Evolutionary conservation across 1,140 invertebrate species (phyloP).

Genomic region (Ephestia elutella): DNA sequence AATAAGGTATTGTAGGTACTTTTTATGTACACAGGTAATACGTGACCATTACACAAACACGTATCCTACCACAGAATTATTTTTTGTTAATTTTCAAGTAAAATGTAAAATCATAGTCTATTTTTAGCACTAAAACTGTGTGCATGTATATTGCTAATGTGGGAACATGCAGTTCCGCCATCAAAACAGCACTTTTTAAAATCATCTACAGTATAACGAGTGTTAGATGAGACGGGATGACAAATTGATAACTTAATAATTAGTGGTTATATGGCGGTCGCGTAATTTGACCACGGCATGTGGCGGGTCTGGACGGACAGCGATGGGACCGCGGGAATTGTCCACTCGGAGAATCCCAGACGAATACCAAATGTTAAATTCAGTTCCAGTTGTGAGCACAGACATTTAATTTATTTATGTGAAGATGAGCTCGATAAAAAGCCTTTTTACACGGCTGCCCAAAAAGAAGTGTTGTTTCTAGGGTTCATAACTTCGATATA

Average conservation of each 20-base stretch:
- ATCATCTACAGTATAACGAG: neutral
- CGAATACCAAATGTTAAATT: constrained; percentile 31
- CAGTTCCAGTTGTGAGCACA: constrained; percentile 25
- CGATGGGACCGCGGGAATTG: constrained; percentile 27
- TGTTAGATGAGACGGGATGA: constrained; percentile 35
- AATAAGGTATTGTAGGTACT: too few relatives aligned
- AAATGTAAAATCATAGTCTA: too few relatives aligned
- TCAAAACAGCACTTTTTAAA: neutral
- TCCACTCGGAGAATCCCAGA: constrained; percentile 27
- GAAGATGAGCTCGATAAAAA: neutral
- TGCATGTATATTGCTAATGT: constrained; percentile 4
- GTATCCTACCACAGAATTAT: too few relatives aligned
- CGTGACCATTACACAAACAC: too few relatives aligned
- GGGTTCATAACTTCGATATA: too few relatives aligned
- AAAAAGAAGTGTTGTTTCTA: neutral
- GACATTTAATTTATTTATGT: constrained; percentile 14
- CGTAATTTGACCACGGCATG: constrained; percentile 41
- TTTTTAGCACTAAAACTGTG: too few relatives aligned
- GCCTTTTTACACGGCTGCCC: neutral
- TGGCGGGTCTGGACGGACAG: constrained; percentile 17
- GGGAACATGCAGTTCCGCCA: neutral
- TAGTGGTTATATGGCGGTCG: constrained; percentile 39
- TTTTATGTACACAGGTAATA: too few relatives aligned
- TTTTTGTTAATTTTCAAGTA: too few relatives aligned
- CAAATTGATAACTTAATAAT: constrained; percentile 49